phyloP scores from a whole-genome alignment of 1,140 invertebrate species.

The Solenopsis fugax region DNA sequence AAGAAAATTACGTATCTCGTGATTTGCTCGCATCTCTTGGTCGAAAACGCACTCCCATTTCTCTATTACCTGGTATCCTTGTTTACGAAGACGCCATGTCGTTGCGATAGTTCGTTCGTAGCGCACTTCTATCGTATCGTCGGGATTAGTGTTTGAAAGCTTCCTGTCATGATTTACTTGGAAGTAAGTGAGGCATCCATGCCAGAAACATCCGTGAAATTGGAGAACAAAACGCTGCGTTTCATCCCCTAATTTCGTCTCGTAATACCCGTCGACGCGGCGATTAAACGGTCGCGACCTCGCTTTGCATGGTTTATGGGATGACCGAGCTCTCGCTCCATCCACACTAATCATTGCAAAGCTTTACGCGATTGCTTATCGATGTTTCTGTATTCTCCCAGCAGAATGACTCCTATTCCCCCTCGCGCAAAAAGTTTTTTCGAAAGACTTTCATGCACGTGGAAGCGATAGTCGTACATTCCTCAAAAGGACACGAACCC shows the following conservation, averaged over 20 bases:
- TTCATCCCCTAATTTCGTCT: too few species aligned
- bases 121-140: not conserved
- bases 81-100: not conserved
- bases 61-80: not conserved
- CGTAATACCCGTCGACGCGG: too few species aligned
- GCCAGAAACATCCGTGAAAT: constrained; percentile 1
- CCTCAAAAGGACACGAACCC: not conserved
- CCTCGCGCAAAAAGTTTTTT: not conserved
- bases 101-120: not conserved
- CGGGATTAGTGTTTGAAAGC: not conserved
- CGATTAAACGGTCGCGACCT: not conserved
- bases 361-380: not conserved
- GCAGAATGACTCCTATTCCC: not conserved
- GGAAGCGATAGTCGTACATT: not conserved
- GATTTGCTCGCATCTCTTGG: too few species aligned
- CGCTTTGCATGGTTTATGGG: too few species aligned
- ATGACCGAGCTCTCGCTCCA: too few species aligned
- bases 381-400: not conserved
- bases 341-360: too few species aligned
- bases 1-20: too few species aligned
- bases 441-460: not conserved
- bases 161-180: not conserved
- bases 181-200: not conserved
- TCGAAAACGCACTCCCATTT: too few species aligned
- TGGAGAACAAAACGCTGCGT: not conserved